phyloP scores from a whole-genome alignment of 37 sponge, comb jelly and placozoan species.

The Ianthella basta region DNA sequence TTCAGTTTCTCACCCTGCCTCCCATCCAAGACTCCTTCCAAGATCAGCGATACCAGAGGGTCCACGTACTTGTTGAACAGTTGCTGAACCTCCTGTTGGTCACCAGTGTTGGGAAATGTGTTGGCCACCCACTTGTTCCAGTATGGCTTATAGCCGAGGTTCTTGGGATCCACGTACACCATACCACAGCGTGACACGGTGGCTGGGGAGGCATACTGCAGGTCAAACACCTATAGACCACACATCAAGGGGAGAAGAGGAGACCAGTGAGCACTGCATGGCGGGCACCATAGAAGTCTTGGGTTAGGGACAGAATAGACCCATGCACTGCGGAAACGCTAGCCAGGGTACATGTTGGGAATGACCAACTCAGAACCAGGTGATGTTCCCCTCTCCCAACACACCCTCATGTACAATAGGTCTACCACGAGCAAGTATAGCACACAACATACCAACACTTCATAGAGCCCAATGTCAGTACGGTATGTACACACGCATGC shows the following conservation, averaged over 20 bases:
- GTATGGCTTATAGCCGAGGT: conserved; percentile 93
- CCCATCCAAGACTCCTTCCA: conserved; percentile 95
- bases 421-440: no score
- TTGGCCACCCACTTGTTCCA: conserved; percentile 89
- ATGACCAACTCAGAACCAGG: no score
- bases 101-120: conserved; percentile 58
- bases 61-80: conserved; percentile 95
- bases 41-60: conserved; percentile 75
- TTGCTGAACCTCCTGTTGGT: conserved; percentile 62
- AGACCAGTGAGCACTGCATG: background rate
- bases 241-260: background rate
- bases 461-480: no score
- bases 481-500: no score
- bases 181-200: conserved; percentile 99
- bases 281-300: background rate
- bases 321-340: no score
- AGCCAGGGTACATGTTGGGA: no score
- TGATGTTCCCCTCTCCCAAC: no score
- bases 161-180: conserved; percentile 99
- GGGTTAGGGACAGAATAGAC: background rate
- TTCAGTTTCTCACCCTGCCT: conserved; percentile 86
- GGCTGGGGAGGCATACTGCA: conserved; percentile 99
- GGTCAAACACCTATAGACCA: conserved; percentile 76
- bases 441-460: no score
- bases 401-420: no score